phyloP scores from a whole-genome alignment of 2,113 vertebrate species.

The Solea senegalensis region DNA sequence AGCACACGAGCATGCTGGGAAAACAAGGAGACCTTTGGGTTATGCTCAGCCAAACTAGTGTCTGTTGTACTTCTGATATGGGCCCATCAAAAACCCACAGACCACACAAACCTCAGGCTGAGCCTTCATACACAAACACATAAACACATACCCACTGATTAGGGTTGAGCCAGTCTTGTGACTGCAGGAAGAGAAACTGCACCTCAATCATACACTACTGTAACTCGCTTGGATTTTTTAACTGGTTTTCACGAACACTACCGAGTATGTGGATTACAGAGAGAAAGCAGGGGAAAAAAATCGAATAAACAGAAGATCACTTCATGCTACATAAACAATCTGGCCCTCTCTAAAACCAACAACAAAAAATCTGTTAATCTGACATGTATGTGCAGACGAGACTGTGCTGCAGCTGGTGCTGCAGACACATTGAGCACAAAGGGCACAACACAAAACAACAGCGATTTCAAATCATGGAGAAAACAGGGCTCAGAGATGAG shows the following conservation, averaged over 20 bases:
- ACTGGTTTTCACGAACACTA: conserved; percentile 11
- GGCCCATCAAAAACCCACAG: conserved; percentile 46
- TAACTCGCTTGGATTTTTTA: conserved; percentile 7
- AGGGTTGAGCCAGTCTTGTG: conserved; percentile 46
- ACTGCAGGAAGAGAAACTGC: conserved; percentile 34
- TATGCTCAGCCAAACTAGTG: conserved; percentile 6
- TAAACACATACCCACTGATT: conserved; percentile 51
- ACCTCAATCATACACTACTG: conserved; percentile 20
- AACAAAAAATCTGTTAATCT: conserved; percentile 62
- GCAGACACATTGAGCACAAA: conserved; percentile 39
- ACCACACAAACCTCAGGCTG: conserved; percentile 52
- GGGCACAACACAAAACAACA: conserved; percentile 31
- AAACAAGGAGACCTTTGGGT: conserved; percentile 33
- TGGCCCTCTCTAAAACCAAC: conserved; percentile 61
- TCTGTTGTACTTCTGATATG: conserved; percentile 37
- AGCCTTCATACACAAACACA: conserved; percentile 58
- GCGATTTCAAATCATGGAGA: not conserved
- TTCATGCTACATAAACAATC: conserved; percentile 66
- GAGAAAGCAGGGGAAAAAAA: conserved; percentile 31
- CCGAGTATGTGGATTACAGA: conserved; percentile 5
- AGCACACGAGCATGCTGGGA: conserved; percentile 11
- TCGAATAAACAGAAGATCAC: conserved; percentile 45
- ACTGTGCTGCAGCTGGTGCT: conserved; percentile 52
- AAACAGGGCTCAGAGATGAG: not conserved
- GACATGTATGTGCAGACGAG: conserved; percentile 44